phyloP scores from a whole-genome alignment of 2,113 vertebrate genomes.

The Menidia beryllina region DNA sequence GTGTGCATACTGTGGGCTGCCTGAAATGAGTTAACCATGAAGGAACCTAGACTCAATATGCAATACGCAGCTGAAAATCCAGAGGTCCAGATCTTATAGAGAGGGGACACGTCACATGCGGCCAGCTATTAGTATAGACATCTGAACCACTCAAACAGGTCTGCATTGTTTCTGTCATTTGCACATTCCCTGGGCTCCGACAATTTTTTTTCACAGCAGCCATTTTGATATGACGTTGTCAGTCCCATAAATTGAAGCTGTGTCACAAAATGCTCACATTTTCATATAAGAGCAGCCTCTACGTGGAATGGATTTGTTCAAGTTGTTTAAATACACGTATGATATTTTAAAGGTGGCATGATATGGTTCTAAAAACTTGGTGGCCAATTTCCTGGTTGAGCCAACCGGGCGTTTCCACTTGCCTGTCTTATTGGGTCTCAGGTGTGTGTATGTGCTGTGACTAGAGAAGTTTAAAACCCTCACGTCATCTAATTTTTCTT shows the following conservation, averaged over 20 bases:
- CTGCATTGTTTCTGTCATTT: too few relatives aligned
- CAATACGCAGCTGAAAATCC: background rate
- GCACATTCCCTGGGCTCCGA: background rate
- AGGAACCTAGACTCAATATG: background rate
- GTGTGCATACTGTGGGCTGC: slow-evolving; percentile 17
- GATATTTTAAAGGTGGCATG: too few relatives aligned
- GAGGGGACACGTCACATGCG: background rate
- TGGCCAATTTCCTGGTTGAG: background rate
- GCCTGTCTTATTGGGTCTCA: background rate
- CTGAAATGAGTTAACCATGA: background rate
- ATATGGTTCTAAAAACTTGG: too few relatives aligned
- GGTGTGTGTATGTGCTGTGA: background rate
- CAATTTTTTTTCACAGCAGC: background rate
- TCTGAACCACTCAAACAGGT: too few relatives aligned
- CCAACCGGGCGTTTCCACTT: background rate
- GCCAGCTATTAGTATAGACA: too few relatives aligned
- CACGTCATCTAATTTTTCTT: too few relatives aligned
- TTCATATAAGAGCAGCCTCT: background rate
- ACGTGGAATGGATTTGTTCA: too few relatives aligned
- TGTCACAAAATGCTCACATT: background rate
- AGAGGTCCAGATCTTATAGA: background rate
- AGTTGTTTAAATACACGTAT: too few relatives aligned
- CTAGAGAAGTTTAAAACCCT: too few relatives aligned
- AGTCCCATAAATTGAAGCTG: background rate
- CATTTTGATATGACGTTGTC: background rate